A percentile compares a stretch with the other conserved stretches of the same genome.
Evolutionary conservation across 2,888 invertebrate species (phyloP).

Genomic region (Cantharis nigra): DNA sequence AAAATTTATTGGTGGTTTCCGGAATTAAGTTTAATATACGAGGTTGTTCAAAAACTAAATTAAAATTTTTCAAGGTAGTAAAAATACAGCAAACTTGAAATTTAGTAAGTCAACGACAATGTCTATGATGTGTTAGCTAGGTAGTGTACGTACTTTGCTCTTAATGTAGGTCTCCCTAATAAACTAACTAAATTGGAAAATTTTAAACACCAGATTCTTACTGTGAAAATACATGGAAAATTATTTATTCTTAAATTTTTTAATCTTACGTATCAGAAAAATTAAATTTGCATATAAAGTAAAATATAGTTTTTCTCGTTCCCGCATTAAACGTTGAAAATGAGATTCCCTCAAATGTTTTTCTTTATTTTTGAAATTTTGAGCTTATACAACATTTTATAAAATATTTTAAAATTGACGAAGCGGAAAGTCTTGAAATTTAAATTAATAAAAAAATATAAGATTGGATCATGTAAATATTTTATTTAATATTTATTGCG

Average conservation of each 20-base stretch:
- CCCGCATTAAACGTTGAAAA: background rate
- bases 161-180: background rate
- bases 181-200: background rate
- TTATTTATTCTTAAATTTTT: too few relatives aligned
- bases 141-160: background rate
- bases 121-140: background rate
- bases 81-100: too few relatives aligned
- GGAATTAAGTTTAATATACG: background rate
- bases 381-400: background rate
- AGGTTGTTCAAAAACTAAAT: background rate
- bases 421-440: background rate
- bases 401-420: background rate
- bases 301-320: background rate
- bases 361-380: background rate
- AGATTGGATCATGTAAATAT: background rate
- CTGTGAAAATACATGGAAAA: background rate
- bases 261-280: background rate
- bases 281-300: background rate
- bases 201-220: background rate
- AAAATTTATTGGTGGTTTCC: background rate
- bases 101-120: too few relatives aligned
- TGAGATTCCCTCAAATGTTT: background rate
- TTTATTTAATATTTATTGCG: background rate
- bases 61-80: background rate
- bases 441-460: background rate